Evolutionary conservation across 1,140 invertebrate species (phyloP).

Genomic region (Leptonema lineaticorne): DNA sequence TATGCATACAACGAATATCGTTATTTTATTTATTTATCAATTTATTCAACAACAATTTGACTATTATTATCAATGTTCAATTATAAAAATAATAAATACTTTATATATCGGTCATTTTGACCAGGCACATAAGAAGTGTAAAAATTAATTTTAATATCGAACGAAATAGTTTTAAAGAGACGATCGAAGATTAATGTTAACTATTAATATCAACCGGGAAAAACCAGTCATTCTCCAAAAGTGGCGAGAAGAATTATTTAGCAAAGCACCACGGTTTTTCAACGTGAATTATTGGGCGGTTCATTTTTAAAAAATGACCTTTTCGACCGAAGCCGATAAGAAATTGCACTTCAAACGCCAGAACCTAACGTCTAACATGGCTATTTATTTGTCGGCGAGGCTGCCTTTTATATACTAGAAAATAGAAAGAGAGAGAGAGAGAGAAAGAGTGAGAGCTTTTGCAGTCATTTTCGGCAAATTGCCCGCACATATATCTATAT

Average conservation of each 20-base stretch:
- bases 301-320: conserved; percentile 17
- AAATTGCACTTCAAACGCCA: conserved; percentile 23
- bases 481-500: background rate
- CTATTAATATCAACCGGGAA: background rate
- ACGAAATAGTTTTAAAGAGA: background rate
- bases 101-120: too few species aligned
- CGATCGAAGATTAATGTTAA: background rate
- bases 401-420: too few species aligned
- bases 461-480: background rate
- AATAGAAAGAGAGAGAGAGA: too few species aligned
- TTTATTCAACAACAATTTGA: too few species aligned
- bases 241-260: background rate
- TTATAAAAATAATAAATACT: too few species aligned
- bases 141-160: too few species aligned
- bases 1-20: too few species aligned
- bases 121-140: too few species aligned
- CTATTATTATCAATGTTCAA: too few species aligned
- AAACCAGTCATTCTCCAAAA: background rate
- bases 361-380: background rate
- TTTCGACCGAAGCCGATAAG: conserved; percentile 14
- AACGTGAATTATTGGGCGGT: conserved; percentile 1
- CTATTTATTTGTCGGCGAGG: background rate
- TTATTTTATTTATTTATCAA: too few species aligned
- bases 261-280: background rate
- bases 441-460: background rate